A percentile compares a stretch with the other conserved stretches of the same genome.
phyloP scores from a whole-genome alignment of 2,797 vertebrate genomes.

The Austrolebias charrua region DNA sequence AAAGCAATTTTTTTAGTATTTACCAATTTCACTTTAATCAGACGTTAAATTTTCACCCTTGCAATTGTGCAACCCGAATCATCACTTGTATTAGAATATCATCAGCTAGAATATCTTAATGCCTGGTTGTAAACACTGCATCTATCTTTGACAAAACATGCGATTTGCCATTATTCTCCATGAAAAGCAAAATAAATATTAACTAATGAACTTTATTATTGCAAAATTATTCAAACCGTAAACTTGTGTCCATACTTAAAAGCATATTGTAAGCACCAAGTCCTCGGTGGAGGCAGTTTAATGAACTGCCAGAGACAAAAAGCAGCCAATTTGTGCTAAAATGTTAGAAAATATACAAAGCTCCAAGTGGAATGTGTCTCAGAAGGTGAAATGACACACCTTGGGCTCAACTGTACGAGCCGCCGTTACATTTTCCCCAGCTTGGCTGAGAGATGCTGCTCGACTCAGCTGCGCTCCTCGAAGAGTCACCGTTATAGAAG shows the following conservation, averaged over 20 bases:
- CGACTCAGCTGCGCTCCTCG: conserved; percentile 87
- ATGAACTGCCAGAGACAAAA: background rate
- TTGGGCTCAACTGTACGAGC: conserved; percentile 73
- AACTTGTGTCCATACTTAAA: no score
- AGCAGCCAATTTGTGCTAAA: background rate
- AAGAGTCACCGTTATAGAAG: conserved; percentile 91
- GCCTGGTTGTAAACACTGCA: no score
- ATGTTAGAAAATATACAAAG: background rate
- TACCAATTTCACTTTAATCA: no score
- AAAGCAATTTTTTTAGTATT: conserved; percentile 3
- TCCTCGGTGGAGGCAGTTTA: background rate
- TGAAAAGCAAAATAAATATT: no score
- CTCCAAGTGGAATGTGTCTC: background rate
- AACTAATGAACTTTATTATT: no score
- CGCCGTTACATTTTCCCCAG: conserved; percentile 65
- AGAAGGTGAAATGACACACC: conserved; percentile 59
- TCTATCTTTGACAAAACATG: no score
- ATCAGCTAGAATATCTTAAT: no score
- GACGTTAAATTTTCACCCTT: no score
- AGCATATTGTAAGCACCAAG: background rate
- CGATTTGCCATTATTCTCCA: no score
- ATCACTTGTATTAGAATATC: background rate
- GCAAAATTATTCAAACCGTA: no score
- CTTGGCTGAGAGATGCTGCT: conserved; percentile 79
- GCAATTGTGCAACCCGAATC: background rate